Base-by-base conservation (phyloP, 2,797 vertebrate species). In the Toxotes lorentzi region DNA sequence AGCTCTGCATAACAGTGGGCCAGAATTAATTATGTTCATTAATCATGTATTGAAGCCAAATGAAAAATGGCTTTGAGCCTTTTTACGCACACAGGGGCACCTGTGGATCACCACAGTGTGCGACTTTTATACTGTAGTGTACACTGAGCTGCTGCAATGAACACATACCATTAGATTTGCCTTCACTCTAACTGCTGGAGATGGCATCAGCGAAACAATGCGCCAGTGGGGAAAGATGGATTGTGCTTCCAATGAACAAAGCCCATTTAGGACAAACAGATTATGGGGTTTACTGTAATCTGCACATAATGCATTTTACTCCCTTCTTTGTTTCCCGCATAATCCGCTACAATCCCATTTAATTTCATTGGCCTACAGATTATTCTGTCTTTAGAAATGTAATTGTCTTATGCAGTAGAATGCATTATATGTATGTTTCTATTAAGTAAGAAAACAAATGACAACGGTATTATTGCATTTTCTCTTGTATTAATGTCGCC, bases 241-340 rank as follows among this genome's bases (percentile, higher is more conserved):
- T 83, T 82, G 82, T 77, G 84, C 81, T 92, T 87, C 62, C 61
- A 84, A 74, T 82, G 78, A 91, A 92, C 83, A 91, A 92, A 92
- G 82, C 90, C 58, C 84, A 92, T 93, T 92, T 88, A 92, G 86
- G 86, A 93, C 91, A 94, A 94, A 89, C 86, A 91, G 91, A 94
- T 95, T 92, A 93, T 73, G 58, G 73, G 90, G 83, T 93, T 95
- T 94, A 95, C 86, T 84, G 71, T 94, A 94, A 94, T 94, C 92
- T 93, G 88, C 85, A 90, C 76, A 89, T 90, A 94, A 95, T 93
- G 79, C 86, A 88, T 92, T 93, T 91, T 86, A 89, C 79, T 91
- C 88, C 71, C 66, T 88, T 82, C 82, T 91, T 93, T 93, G 82
- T 90, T 91, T 83, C 61, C 47, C 35, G 68, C 83, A 84, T 94